Evolutionary conservation across 2,888 invertebrate genomes (phyloP).

Genomic region (Oxystoma pomonae): DNA sequence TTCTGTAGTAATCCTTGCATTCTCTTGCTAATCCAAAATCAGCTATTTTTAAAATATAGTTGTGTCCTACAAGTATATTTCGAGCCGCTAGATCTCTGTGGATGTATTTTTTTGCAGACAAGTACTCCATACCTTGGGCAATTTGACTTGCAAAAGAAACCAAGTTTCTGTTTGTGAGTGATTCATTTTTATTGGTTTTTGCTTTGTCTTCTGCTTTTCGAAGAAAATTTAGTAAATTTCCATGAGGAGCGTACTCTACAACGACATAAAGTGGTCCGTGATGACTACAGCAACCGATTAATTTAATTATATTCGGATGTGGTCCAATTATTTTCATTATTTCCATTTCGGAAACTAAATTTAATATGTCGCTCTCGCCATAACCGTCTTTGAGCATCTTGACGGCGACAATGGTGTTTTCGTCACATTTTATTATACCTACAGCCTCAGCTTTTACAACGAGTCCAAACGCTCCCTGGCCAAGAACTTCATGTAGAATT

Average conservation of each 20-base stretch:
- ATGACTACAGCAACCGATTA: constrained; percentile 96
- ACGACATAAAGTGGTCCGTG: constrained; percentile 85
- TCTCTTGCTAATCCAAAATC: constrained; percentile 98
- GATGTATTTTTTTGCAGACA: constrained; percentile 92
- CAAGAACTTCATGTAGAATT: constrained; percentile 75
- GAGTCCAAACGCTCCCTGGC: constrained; percentile 97
- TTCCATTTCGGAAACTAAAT: constrained; percentile 96
- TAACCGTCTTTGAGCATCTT: constrained; percentile 99
- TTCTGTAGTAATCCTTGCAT: constrained; percentile 92
- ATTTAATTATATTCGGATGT: constrained; percentile 95
- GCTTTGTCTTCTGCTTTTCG: constrained; percentile 69
- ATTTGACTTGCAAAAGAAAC: constrained; percentile 97
- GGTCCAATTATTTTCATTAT: constrained; percentile 99
- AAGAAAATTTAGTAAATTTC: constrained; percentile 92
- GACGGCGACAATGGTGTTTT: constrained; percentile 83
- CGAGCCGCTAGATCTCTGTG: constrained; percentile 97
- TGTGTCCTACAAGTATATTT: constrained; percentile 92
- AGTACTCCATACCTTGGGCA: constrained; percentile 96
- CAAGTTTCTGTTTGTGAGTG: constrained; percentile 86
- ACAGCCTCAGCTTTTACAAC: constrained; percentile 87
- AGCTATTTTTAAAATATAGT: constrained; percentile 93
- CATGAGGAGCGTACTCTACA: constrained; percentile 85
- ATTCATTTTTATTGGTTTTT: constrained; percentile 63
- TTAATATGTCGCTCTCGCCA: constrained; percentile 95
- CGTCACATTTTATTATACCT: constrained; percentile 64